Evolutionary conservation across 1,140 invertebrate genomes (phyloP).

Genomic region (Drosophila sturtevanti): DNA sequence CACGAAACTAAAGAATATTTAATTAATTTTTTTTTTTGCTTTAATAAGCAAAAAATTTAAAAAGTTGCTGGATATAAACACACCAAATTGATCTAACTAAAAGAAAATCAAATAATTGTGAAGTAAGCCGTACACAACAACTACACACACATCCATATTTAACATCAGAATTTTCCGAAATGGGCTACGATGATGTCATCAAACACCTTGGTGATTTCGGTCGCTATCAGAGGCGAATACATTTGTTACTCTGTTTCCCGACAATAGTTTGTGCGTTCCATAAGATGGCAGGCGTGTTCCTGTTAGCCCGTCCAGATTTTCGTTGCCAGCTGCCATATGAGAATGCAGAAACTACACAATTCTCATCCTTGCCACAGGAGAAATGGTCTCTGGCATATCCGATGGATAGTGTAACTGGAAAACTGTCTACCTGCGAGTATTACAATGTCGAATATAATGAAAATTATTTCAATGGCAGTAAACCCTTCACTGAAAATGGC

Average conservation of each 20-base stretch:
- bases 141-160: constrained; percentile 2
- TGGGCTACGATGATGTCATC: constrained; percentile 90
- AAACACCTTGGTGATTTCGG: constrained; percentile 89
- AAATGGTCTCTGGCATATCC: constrained; percentile 85
- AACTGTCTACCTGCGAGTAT: constrained; percentile 84
- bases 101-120: not conserved
- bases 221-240: constrained; percentile 88
- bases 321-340: constrained; percentile 87
- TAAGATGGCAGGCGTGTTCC: constrained; percentile 89
- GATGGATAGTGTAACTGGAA: constrained; percentile 83
- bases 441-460: constrained; percentile 80
- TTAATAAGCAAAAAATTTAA: not conserved
- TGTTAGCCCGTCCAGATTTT: constrained; percentile 86
- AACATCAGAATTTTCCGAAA: constrained; percentile 67
- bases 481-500: constrained; percentile 32
- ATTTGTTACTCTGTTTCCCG: constrained; percentile 88
- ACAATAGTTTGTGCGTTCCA: constrained; percentile 90
- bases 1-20: not conserved
- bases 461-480: constrained; percentile 67
- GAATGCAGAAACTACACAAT: constrained; percentile 83
- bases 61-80: not conserved
- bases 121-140: constrained; percentile 39
- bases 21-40: not conserved
- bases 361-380: constrained; percentile 76
- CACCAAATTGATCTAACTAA: not conserved